Evolutionary conservation across 2,113 vertebrate species (phyloP).

Genomic region (Grallaria varia): DNA sequence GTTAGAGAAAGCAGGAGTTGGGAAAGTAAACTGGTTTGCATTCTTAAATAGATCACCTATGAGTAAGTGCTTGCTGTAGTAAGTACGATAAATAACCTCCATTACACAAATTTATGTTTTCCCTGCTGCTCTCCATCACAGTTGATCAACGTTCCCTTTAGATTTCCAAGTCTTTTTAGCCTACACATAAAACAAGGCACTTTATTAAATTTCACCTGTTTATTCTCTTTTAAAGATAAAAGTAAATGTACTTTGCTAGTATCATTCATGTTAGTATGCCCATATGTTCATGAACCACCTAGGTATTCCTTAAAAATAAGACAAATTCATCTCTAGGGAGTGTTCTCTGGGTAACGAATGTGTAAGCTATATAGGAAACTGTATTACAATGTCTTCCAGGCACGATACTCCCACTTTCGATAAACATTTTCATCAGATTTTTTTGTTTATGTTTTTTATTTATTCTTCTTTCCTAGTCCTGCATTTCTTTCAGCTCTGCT

Average conservation of each 20-base stretch:
- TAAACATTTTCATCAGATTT: neutral
- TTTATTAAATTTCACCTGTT: conserved; percentile 53
- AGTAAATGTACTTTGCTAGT: conserved; percentile 9
- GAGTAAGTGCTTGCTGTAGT: conserved; percentile 3
- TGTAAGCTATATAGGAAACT: neutral
- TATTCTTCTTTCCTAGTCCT: neutral
- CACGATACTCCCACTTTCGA: neutral
- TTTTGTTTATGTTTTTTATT: neutral
- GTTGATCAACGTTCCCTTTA: conserved; percentile 41
- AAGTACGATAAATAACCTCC: conserved; percentile 40
- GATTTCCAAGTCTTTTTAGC: conserved; percentile 48
- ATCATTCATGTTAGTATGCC: conserved; percentile 19
- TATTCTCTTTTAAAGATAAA: conserved; percentile 39
- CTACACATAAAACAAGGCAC: conserved; percentile 17
- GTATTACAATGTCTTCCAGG: neutral
- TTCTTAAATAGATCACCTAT: conserved; percentile 13
- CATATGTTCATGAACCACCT: neutral
- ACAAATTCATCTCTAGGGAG: neutral
- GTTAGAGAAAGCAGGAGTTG: neutral
- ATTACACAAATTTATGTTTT: conserved; percentile 45
- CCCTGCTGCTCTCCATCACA: conserved; percentile 20
- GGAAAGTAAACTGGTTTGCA: neutral
- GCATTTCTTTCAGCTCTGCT: neutral
- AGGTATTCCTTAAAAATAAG: conserved; percentile 23
- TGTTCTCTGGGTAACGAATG: neutral